Base-by-base conservation (phyloP, 1,140 invertebrate species). In the Episyrphus balteatus region DNA sequence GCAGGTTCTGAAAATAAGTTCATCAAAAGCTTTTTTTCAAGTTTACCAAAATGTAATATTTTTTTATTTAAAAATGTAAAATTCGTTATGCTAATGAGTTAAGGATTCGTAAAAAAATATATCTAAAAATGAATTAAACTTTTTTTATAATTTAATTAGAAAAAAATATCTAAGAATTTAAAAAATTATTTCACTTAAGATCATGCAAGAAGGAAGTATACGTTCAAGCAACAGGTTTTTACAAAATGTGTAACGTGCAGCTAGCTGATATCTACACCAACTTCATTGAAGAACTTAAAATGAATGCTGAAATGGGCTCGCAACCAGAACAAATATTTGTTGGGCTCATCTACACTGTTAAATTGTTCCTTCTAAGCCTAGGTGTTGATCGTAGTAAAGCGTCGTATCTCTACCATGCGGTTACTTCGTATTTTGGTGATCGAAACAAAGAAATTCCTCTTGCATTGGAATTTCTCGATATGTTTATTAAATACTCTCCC, bases 161-260 rank as follows among this genome's bases (percentile, higher is more conserved):
- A n/a, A n/a, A n/a, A n/a, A n/a, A n/a, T n/a, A 26, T 26, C 21
- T 26, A 5, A 5, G 21, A 26, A 5, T 26, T 26, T 26, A 5
- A 5, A 26, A 26, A 26, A 26, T 26, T 26, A 26, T 26, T 26
- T 26, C 21, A 26, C 21, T 26, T 12, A 44, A 66, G 62, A 13
- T 66, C 60, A 5, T 48, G 36, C 15, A 66, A 60, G 18, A 58
- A 65, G 14, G 62, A 66, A 36, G 57, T 66, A 6, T 65, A 66
- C 42, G 48, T 66, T 0, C 62, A 66, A 40, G 62, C 62, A 12
- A 61, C 60, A 11, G 62, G 62, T 2, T 66, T 65, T 51, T 66
- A 66, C 40, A 66, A 65, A 49, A 66, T 66, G 62, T 66, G 62
- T 18, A 63, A 66, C 33, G 38, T 66, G 2, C 58, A 61, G 33